phyloP scores from a whole-genome alignment of 2,888 invertebrate species.

The Meganola albula region DNA sequence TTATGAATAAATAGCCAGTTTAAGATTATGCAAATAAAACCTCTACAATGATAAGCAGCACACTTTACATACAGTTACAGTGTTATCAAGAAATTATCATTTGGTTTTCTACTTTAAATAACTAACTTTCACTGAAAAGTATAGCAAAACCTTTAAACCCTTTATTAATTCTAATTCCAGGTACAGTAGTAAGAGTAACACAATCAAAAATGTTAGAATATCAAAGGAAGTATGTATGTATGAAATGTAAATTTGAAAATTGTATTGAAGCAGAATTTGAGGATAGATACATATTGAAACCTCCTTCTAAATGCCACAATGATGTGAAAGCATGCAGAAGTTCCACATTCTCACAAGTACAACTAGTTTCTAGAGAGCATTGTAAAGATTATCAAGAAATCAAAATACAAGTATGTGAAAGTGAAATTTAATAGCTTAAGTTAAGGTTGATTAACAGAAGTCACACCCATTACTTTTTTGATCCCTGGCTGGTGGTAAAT shows the following conservation, averaged over 20 bases:
- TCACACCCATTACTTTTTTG: too few relatives aligned
- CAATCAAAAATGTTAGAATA: constrained; percentile 86
- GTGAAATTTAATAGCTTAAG: too few relatives aligned
- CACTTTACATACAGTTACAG: too few relatives aligned
- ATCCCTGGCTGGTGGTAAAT: too few relatives aligned
- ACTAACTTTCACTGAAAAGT: too few relatives aligned
- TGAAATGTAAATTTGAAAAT: constrained; percentile 84
- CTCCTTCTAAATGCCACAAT: constrained; percentile 75
- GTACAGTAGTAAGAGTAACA: constrained; percentile 87
- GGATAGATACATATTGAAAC: constrained; percentile 77
- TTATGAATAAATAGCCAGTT: too few relatives aligned
- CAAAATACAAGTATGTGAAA: constrained; percentile 87
- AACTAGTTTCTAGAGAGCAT: constrained; percentile 77
- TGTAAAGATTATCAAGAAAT: constrained; percentile 92
- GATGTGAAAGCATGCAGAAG: constrained; percentile 74
- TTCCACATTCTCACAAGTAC: constrained; percentile 72
- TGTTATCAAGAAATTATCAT: too few relatives aligned
- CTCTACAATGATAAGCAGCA: too few relatives aligned
- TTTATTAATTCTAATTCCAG: constrained; percentile 47
- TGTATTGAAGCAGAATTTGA: constrained; percentile 83
- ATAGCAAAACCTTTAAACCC: too few relatives aligned
- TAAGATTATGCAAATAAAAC: too few relatives aligned
- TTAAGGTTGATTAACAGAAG: too few relatives aligned
- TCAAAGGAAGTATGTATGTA: constrained; percentile 84
- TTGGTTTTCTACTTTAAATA: too few relatives aligned